These are phyloP conservation scores for Paedocypris micromegethes DNA, from an alignment of 2,797 vertebrate genomes.

Conservation along the genomic window DNA sequence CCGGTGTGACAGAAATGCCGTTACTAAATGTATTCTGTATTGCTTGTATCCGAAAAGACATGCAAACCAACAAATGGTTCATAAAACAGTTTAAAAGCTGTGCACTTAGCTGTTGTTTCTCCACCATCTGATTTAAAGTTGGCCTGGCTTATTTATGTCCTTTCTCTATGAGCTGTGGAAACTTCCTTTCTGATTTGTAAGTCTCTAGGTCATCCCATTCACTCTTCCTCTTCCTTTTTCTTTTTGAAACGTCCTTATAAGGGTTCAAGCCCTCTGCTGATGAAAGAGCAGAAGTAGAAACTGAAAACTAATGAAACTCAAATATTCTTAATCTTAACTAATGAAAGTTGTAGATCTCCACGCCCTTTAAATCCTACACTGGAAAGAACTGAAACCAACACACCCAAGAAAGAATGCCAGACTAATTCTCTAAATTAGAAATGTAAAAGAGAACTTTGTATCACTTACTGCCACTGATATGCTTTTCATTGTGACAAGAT, in stretches of 20 bases:
- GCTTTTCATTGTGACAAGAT: too few relatives aligned
- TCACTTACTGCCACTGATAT: too few relatives aligned
- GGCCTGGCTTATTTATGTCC: conserved; percentile 12
- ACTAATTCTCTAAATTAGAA: conserved; percentile 1
- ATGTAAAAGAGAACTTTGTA: neutral
- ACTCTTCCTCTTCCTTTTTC: conserved; percentile 52
- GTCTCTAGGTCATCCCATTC: conserved; percentile 43
- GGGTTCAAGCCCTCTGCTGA: conserved; percentile 42
- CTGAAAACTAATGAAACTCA: conserved; percentile 39
- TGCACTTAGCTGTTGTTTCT: neutral
- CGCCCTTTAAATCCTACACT: conserved; percentile 8
- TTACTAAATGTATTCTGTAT: neutral
- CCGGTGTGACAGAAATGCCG: neutral
- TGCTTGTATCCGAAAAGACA: neutral
- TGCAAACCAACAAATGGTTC: conserved; percentile 6
- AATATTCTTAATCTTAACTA: neutral
- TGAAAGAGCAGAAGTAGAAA: conserved; percentile 16
- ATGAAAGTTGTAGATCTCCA: neutral
- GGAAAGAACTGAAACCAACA: conserved; percentile 15
- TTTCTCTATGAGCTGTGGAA: conserved; percentile 34
- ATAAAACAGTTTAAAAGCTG: neutral
- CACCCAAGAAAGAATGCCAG: neutral
- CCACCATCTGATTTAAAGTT: neutral
- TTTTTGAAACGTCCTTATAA: conserved; percentile 63
- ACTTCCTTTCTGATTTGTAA: conserved; percentile 57